Evolutionary conservation across 2,888 invertebrate genomes (phyloP).

Genomic region (Seira musarum): DNA sequence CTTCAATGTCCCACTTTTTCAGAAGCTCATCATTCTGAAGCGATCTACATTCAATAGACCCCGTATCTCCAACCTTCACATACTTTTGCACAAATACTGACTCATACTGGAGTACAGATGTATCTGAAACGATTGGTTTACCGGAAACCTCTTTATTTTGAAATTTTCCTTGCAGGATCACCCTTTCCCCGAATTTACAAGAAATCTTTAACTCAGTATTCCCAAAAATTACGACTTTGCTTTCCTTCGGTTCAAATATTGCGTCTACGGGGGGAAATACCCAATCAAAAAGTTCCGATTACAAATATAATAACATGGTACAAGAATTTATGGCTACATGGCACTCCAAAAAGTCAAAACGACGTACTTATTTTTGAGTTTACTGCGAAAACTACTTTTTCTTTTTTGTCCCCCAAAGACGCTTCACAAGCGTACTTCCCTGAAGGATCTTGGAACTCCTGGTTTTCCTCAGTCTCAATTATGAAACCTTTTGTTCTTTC

Average conservation of each 20-base stretch:
- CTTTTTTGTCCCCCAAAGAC: neutral
- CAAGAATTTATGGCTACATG: neutral
- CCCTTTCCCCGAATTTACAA: slow-evolving; percentile 26
- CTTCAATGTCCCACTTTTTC: slow-evolving; percentile 53
- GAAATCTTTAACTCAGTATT: slow-evolving; percentile 34
- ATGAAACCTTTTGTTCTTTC: slow-evolving; percentile 41
- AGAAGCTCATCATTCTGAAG: slow-evolving; percentile 17
- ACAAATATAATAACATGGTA: neutral
- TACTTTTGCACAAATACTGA: slow-evolving; percentile 41
- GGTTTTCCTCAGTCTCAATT: slow-evolving; percentile 24
- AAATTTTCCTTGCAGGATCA: slow-evolving; percentile 35
- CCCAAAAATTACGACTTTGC: slow-evolving; percentile 18
- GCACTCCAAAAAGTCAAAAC: neutral
- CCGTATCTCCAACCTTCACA: slow-evolving; percentile 46
- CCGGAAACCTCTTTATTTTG: slow-evolving; percentile 6
- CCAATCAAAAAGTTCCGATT: too few relatives aligned
- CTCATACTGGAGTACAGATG: slow-evolving; percentile 19
- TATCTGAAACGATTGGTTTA: slow-evolving; percentile 23
- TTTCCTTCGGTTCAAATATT: slow-evolving; percentile 19
- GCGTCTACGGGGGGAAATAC: slow-evolving; percentile 9
- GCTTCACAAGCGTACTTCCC: slow-evolving; percentile 14
- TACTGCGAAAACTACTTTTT: slow-evolving; percentile 25
- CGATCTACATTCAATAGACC: slow-evolving; percentile 32
- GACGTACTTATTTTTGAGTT: neutral
- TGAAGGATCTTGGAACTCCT: neutral